Base-by-base conservation (phyloP, 2,797 vertebrate species). In the Parotocinclus haroldoi region DNA sequence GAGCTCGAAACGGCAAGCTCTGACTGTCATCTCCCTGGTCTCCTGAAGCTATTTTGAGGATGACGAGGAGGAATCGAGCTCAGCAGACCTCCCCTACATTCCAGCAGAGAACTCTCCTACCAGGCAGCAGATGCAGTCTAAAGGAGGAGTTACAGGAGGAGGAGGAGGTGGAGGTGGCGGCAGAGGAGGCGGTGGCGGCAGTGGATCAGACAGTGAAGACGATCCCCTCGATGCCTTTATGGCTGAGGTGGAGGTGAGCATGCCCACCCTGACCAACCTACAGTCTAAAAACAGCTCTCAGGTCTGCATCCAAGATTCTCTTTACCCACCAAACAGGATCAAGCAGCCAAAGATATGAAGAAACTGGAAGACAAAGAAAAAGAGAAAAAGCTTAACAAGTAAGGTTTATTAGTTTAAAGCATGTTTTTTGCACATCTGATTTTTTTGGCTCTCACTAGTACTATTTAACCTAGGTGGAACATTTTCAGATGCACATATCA, bases 41-140 rank as follows among this genome's bases (percentile, higher is more conserved):
- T 60, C 10, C 27, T 13, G 14, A 75, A 99, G 97, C 4, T 99
- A 99, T 84, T 99, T 99, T 89, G 97, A 99, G 86, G 97, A 99
- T 61, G 97, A 99, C 37, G 97, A 99, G 80, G 97, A 99, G 83
- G 96, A 98, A 76, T 92, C 95, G 42, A 89, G 91, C 83, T 93
- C 89, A 10, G 85, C 93, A 11, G 97, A 98, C 66, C 83, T 99
- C 78, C 97, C 97, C 0, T 99, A 99, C 79, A 99, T 99, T 80
- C 97, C 97, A 0, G 97, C 97, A 7, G 97, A 98, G 86, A 99
- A 99, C 80, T 99, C 97, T 4, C 97, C 97, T 44, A 98, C 97
- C 49, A 89, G 96, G 57, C 94, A 96, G 83, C 95, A 98, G 77
- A 92, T 98, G 75, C 87, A 91, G 77, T 85, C 93, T 39, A 93